Evolutionary conservation across 2,888 invertebrate genomes (phyloP).

Genomic region (Hirtodrosophila duncani): DNA sequence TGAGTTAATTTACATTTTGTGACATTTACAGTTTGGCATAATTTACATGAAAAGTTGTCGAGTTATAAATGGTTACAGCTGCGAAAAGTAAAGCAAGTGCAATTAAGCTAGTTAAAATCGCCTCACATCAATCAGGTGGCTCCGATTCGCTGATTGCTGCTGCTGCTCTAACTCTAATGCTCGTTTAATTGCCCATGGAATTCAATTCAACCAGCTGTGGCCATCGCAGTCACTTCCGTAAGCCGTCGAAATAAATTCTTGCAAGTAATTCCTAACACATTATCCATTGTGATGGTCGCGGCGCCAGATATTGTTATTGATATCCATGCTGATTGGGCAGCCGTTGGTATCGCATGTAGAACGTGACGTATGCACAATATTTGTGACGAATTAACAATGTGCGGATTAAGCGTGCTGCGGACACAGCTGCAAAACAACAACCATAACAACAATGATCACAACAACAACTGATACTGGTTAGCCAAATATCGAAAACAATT

Average conservation of each 20-base stretch:
- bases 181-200: slow-evolving; percentile 40
- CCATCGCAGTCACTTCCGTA: slow-evolving; percentile 40
- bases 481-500: slow-evolving; percentile 43
- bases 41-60: slow-evolving; percentile 25
- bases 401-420: slow-evolving; percentile 30
- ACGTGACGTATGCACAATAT: slow-evolving; percentile 54
- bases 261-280: slow-evolving; percentile 27
- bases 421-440: slow-evolving; percentile 29
- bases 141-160: neutral
- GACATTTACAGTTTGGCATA: slow-evolving; percentile 29
- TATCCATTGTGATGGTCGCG: slow-evolving; percentile 28
- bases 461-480: slow-evolving; percentile 1
- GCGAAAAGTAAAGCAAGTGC: slow-evolving; percentile 15
- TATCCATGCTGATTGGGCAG: slow-evolving; percentile 7
- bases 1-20: slow-evolving; percentile 48
- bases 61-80: slow-evolving; percentile 4
- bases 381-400: slow-evolving; percentile 43
- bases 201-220: slow-evolving; percentile 5
- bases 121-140: slow-evolving; percentile 8
- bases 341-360: slow-evolving; percentile 34
- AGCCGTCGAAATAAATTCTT: slow-evolving; percentile 11
- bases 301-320: slow-evolving; percentile 16
- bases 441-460: slow-evolving; percentile 17
- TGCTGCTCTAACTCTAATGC: slow-evolving; percentile 27
- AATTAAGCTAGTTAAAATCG: slow-evolving; percentile 11